Percentiles rank a stretch among this genome's conserved stretches.
Evolutionary conservation across 2,113 vertebrate species (phyloP).

Genomic region (Progne subis): DNA sequence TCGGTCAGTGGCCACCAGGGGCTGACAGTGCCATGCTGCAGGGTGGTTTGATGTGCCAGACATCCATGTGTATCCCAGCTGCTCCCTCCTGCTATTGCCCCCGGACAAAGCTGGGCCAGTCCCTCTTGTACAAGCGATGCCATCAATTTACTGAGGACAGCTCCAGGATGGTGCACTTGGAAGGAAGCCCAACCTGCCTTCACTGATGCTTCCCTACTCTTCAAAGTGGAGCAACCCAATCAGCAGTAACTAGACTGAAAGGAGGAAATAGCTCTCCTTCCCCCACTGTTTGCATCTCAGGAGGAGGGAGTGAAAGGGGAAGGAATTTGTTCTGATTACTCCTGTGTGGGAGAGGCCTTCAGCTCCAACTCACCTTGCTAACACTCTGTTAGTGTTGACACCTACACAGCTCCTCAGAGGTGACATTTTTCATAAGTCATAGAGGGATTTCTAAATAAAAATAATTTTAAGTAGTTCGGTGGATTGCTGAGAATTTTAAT

Average conservation of each 20-base stretch:
- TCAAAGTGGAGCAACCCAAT: rapidly evolving
- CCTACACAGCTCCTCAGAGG: not conserved
- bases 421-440: not conserved
- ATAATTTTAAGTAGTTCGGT: not conserved
- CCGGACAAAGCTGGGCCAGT: not conserved
- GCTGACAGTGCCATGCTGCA: not conserved
- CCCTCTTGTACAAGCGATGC: rapidly evolving
- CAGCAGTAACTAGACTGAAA: not conserved
- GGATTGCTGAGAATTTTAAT: not conserved
- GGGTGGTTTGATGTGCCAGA: not conserved
- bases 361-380: not conserved
- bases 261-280: not conserved
- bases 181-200: not conserved
- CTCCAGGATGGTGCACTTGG: not conserved
- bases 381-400: not conserved
- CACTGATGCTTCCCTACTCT: not conserved
- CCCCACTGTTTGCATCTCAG: not conserved
- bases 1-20: rapidly evolving
- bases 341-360: not conserved
- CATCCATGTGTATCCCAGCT: not conserved
- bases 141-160: not conserved
- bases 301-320: not conserved
- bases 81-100: not conserved
- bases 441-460: not conserved
- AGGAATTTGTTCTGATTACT: not conserved